Evolutionary conservation across 2,888 invertebrate genomes (phyloP).

Genomic region (Pardosa pseudoannulata): DNA sequence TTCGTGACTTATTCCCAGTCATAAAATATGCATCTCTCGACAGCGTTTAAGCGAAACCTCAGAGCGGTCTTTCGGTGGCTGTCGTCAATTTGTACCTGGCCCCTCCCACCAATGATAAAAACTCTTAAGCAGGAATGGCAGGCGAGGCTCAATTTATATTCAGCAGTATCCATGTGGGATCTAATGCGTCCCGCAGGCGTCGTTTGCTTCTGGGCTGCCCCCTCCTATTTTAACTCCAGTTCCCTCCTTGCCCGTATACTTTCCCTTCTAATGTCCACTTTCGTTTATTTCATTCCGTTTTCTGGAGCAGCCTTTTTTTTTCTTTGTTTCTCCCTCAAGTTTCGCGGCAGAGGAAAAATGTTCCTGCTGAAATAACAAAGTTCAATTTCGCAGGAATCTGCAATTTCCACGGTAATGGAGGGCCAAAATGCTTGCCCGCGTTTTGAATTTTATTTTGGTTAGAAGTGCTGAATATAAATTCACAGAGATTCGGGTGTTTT

Average conservation of each 20-base stretch:
- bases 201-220: slow-evolving; percentile 38
- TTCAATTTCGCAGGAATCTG: slow-evolving; percentile 12
- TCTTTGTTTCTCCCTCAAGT: not conserved
- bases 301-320: not conserved
- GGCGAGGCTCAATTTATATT: slow-evolving; percentile 43
- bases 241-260: slow-evolving; percentile 7
- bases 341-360: not conserved
- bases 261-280: slow-evolving; percentile 59
- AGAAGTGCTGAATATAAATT: slow-evolving; percentile 4
- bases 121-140: slow-evolving; percentile 16
- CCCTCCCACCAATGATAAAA: slow-evolving; percentile 40
- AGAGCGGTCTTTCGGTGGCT: not conserved
- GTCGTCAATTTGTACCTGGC: not conserved
- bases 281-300: slow-evolving; percentile 60
- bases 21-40: not conserved
- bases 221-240: slow-evolving; percentile 22
- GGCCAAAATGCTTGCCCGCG: not conserved
- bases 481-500: not conserved
- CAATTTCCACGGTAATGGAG: not conserved
- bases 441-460: slow-evolving; percentile 1
- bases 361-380: slow-evolving; percentile 2
- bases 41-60: not conserved
- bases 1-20: no score
- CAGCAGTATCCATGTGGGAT: slow-evolving; percentile 51
- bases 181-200: slow-evolving; percentile 62